Conservation (phyloP, 2,797 vertebrate species). For the Acridotheres tristis region DNA sequence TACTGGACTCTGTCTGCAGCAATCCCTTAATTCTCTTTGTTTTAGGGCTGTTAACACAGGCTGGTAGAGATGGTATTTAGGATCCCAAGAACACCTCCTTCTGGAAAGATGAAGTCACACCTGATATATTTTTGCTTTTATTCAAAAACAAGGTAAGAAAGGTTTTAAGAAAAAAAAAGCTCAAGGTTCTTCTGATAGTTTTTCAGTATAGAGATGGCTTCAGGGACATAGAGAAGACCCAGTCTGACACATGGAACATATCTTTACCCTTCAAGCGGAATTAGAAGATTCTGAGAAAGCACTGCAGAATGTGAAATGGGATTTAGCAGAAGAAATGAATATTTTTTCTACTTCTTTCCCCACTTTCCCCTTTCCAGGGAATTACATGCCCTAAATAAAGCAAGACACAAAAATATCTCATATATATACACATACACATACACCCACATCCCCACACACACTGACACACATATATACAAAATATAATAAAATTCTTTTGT, state of each 20-base stretch:
- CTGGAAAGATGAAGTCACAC: neutral
- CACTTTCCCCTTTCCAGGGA: neutral
- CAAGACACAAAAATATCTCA: neutral
- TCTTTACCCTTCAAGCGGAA: neutral
- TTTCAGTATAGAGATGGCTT: neutral
- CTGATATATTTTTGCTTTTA: neutral
- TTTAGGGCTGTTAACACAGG: neutral
- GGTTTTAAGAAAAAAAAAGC: neutral
- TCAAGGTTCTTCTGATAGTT: neutral
- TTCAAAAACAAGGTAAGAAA: neutral
- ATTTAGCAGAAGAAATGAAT: neutral
- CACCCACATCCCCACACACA: too few species aligned
- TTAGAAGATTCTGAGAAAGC: neutral
- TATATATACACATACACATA: neutral
- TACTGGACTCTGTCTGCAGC: neutral
- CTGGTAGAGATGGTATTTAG: neutral
- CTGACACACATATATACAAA: neutral
- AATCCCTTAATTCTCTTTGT: neutral
- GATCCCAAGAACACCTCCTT: neutral
- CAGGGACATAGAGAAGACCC: neutral
- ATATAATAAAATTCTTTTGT: neutral
- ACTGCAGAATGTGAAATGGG: neutral
- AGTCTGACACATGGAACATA: neutral
- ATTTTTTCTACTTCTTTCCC: neutral
- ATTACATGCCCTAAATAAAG: neutral